A percentile compares a stretch with the other conserved stretches of the same genome.
phyloP scores from a whole-genome alignment of 2,797 vertebrate species.

The Melanotaenia nigrans region DNA sequence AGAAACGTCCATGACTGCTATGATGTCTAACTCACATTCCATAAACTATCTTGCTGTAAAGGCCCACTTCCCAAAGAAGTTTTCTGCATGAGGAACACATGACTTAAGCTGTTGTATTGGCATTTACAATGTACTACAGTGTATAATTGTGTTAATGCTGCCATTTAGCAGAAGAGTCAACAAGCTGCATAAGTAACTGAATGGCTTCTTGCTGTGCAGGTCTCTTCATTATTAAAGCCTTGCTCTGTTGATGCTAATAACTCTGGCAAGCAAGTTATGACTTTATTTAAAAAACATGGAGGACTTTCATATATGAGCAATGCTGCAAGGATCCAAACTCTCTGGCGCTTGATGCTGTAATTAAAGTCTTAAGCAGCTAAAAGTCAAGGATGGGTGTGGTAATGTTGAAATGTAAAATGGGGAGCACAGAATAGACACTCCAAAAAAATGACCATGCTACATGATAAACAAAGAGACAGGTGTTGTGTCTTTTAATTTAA shows the following conservation, averaged over 20 bases:
- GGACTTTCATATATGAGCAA: slow-evolving; percentile 21
- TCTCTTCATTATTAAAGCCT: slow-evolving; percentile 38
- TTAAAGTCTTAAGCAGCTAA: slow-evolving; percentile 64
- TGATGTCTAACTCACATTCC: slow-evolving; percentile 1
- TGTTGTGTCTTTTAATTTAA: slow-evolving; percentile 2
- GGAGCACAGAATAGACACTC: slow-evolving; percentile 59
- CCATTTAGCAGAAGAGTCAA: slow-evolving; percentile 53
- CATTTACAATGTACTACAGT: slow-evolving; percentile 8
- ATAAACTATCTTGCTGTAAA: slow-evolving; percentile 21
- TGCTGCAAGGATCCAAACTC: slow-evolving; percentile 32
- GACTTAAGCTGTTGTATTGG: slow-evolving; percentile 27
- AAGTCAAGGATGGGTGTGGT: slow-evolving; percentile 62
- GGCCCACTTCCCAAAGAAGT: slow-evolving; percentile 15
- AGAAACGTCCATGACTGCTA: slow-evolving; percentile 35
- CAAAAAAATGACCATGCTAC: slow-evolving; percentile 33
- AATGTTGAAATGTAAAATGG: slow-evolving; percentile 38
- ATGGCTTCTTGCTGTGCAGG: slow-evolving; percentile 46
- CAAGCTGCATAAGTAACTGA: slow-evolving; percentile 41
- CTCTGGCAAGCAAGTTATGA: slow-evolving; percentile 50
- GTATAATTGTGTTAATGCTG: slow-evolving; percentile 56
- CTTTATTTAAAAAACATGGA: slow-evolving; percentile 52
- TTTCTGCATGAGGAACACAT: slow-evolving; percentile 31
- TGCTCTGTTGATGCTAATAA: slow-evolving; percentile 25
- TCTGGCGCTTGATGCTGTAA: slow-evolving; percentile 50
- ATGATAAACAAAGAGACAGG: slow-evolving; percentile 36